phyloP scores from a whole-genome alignment of 1,140 invertebrate species.

The Euura saliciscinereae region DNA sequence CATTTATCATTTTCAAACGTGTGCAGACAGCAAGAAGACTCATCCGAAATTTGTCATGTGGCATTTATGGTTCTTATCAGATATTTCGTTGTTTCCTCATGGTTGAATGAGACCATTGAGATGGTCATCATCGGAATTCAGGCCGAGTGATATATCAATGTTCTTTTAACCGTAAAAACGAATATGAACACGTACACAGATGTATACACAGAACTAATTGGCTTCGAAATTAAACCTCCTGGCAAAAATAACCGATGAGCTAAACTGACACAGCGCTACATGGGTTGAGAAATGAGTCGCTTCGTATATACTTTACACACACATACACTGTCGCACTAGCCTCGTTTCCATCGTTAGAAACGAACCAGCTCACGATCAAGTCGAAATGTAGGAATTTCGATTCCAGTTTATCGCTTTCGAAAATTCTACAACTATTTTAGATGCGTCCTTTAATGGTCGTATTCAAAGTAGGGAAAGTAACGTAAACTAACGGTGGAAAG shows the following conservation, averaged over 20 bases:
- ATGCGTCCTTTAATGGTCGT: not conserved
- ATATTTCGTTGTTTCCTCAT: too few species aligned
- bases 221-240: not conserved
- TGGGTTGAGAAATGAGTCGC: not conserved
- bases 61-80: too few species aligned
- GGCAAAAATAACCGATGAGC: constrained; percentile 7
- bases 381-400: not conserved
- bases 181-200: too few species aligned
- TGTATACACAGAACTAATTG: not conserved
- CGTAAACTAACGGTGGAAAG: not conserved
- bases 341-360: not conserved
- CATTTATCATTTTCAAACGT: too few species aligned
- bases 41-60: too few species aligned
- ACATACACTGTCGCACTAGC: not conserved
- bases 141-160: too few species aligned
- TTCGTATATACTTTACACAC: not conserved
- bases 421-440: not conserved
- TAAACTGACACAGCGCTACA: not conserved
- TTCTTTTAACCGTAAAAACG: too few species aligned
- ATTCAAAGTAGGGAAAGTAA: not conserved
- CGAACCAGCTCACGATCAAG: not conserved
- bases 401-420: not conserved
- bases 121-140: too few species aligned
- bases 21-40: too few species aligned
- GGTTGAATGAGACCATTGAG: too few species aligned